A percentile compares a stretch with the other conserved stretches of the same genome.
phyloP scores from a whole-genome alignment of 2,797 vertebrate genomes.

The Amphiprion clarkii region DNA sequence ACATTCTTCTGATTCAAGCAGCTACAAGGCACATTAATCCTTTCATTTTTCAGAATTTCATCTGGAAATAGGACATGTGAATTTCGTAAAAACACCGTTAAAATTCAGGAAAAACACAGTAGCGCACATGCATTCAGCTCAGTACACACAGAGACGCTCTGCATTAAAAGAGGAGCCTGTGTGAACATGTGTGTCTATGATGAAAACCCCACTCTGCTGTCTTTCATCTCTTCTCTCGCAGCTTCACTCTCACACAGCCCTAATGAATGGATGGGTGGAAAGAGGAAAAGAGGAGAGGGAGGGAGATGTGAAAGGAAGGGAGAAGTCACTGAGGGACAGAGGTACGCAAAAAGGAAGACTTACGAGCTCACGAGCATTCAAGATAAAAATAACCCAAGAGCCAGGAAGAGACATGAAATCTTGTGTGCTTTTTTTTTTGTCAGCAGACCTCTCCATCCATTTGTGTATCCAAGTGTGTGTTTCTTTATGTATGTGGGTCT shows the following conservation, averaged over 20 bases:
- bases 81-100: background rate
- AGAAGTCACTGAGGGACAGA: slow-evolving; percentile 58
- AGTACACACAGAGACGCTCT: slow-evolving; percentile 5
- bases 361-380: slow-evolving; percentile 54
- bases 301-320: slow-evolving; percentile 35
- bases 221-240: slow-evolving; percentile 56
- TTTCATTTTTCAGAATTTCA: slow-evolving; percentile 1
- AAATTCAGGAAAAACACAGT: background rate
- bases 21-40: slow-evolving; percentile 3
- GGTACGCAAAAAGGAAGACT: slow-evolving; percentile 52
- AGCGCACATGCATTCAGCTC: background rate
- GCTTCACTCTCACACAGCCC: slow-evolving; percentile 44
- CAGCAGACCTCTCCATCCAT: slow-evolving; percentile 46
- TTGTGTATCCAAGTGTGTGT: slow-evolving; percentile 29
- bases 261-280: slow-evolving; percentile 59
- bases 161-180: background rate
- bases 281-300: slow-evolving; percentile 15
- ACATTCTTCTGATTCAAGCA: background rate
- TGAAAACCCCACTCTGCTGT: slow-evolving; percentile 41
- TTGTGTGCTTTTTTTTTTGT: slow-evolving; percentile 31
- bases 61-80: slow-evolving; percentile 5
- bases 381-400: slow-evolving; percentile 76
- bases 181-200: slow-evolving; percentile 27
- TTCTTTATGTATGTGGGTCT: slow-evolving; percentile 16
- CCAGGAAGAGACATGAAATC: slow-evolving; percentile 44